Percentiles rank a stretch among this genome's conserved stretches.
These are phyloP conservation scores for Coecobrya sp. DNA, from an alignment of 2,888 invertebrate genomes.

Conservation along the genomic window DNA sequence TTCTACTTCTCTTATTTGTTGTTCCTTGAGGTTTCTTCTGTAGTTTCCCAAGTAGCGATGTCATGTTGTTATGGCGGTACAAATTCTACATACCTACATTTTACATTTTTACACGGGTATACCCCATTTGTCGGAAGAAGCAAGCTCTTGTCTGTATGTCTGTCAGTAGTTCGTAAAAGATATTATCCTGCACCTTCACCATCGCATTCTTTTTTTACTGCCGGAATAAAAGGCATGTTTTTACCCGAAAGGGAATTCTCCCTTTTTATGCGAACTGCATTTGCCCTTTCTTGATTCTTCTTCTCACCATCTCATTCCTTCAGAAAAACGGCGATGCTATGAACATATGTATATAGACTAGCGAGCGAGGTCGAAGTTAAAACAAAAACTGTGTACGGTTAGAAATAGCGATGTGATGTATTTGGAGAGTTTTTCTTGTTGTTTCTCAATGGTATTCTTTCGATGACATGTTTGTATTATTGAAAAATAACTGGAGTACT, in stretches of 20 bases:
- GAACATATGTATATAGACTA: background rate
- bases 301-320: background rate
- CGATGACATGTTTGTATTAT: conserved; percentile 70
- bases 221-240: background rate
- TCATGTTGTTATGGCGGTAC: conserved; percentile 38
- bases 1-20: conserved; percentile 9
- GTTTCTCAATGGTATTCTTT: conserved; percentile 38
- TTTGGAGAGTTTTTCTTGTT: conserved; percentile 1
- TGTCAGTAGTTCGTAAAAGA: conserved; percentile 63
- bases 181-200: background rate
- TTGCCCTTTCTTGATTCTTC: background rate
- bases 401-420: conserved; percentile 2
- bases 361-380: background rate
- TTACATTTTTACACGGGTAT: background rate
- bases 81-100: background rate
- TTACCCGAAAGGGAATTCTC: background rate
- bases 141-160: conserved; percentile 47
- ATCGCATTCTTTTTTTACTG: conserved; percentile 5
- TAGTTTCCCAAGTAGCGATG: conserved; percentile 8
- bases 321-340: background rate
- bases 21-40: background rate
- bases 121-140: conserved; percentile 45
- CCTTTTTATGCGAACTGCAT: background rate
- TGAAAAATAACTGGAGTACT: conserved; percentile 46
- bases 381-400: conserved; percentile 9